These are phyloP conservation scores for Gallinago media DNA, from an alignment of 2,113 vertebrate genomes.

Conservation along the genomic window DNA sequence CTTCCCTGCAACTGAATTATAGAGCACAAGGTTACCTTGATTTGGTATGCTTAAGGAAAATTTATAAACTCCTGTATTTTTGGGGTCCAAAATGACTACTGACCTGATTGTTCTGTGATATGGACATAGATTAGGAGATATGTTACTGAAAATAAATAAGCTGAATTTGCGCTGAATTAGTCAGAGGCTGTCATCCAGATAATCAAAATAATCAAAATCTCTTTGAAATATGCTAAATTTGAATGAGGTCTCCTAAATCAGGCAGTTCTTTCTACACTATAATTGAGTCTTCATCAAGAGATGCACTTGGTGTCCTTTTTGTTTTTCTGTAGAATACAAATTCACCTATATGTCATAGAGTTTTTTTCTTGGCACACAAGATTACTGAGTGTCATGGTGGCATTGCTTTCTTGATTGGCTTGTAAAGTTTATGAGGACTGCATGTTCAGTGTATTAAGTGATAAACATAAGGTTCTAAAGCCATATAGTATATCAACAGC, in stretches of 20 bases:
- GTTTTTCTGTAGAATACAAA: neutral
- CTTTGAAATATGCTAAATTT: neutral
- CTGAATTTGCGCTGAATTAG: neutral
- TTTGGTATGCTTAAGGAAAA: neutral
- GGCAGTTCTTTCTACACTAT: neutral
- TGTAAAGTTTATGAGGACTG: neutral
- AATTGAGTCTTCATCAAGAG: neutral
- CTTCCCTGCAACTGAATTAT: neutral
- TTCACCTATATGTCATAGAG: neutral
- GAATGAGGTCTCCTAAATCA: neutral
- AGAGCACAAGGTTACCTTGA: neutral
- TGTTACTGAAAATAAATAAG: neutral
- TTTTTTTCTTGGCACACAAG: neutral
- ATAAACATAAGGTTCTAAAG: conserved; percentile 11
- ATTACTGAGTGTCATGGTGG: neutral
- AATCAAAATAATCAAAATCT: neutral
- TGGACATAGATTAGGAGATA: neutral
- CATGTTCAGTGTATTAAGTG: neutral
- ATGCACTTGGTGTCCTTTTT: neutral
- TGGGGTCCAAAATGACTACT: neutral
- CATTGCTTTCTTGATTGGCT: neutral
- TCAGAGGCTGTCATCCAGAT: neutral
- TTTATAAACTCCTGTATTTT: neutral
- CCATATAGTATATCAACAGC: neutral
- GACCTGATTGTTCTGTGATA: neutral